A percentile compares a stretch with the other conserved stretches of the same genome.
Conservation (phyloP, 2,888 invertebrate genomes). For the Melikaiella ostensackeni region DNA sequence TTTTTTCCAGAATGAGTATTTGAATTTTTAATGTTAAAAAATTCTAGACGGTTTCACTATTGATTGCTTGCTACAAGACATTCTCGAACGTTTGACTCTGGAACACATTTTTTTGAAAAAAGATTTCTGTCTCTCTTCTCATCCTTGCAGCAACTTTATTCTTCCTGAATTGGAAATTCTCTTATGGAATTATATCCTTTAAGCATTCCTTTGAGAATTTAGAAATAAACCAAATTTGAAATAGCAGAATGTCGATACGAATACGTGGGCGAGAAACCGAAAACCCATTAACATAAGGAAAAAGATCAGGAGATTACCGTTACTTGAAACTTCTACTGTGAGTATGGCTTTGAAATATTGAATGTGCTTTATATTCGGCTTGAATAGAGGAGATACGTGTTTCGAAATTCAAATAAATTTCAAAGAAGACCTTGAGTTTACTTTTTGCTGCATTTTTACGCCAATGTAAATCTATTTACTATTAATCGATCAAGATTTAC, state of each 20-base stretch:
- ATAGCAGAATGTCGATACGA: not conserved
- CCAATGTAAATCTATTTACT: not conserved
- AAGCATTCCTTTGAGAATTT: not conserved
- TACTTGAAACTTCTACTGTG: not conserved
- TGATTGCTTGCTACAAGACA: too few species aligned
- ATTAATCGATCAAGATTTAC: not conserved
- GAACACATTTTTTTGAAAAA: too few species aligned
- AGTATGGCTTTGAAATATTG: not conserved
- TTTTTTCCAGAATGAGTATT: too few species aligned
- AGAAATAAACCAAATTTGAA: not conserved
- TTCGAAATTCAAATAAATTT: not conserved
- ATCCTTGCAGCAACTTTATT: not conserved
- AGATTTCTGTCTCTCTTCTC: too few species aligned
- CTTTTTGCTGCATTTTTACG: not conserved
- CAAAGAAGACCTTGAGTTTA: not conserved
- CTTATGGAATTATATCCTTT: not conserved
- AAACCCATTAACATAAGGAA: conserved; percentile 1
- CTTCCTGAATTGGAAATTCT: not conserved
- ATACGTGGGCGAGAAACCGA: not conserved
- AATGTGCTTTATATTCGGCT: not conserved
- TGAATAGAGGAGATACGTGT: not conserved
- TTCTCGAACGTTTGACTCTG: too few species aligned
- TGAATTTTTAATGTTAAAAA: too few species aligned
- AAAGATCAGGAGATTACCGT: not conserved
- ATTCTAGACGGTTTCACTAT: too few species aligned